These are phyloP conservation scores for Scaptomyza reducta DNA, from an alignment of 2,888 invertebrate genomes.

Conservation along the genomic window DNA sequence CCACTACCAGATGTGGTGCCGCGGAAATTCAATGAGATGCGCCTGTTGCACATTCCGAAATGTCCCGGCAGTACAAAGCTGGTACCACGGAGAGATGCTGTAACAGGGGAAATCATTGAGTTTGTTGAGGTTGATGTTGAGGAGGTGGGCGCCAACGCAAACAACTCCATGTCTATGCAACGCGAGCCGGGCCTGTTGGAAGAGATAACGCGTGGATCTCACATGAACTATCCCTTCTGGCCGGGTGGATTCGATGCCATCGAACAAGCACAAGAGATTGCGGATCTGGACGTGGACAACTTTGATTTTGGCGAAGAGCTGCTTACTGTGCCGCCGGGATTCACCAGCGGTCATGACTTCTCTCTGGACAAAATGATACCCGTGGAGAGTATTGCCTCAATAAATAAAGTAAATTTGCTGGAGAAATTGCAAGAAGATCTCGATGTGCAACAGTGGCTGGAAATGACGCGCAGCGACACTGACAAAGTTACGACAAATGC, in stretches of 20 bases:
- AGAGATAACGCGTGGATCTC: conserved; percentile 89
- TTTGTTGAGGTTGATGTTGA: conserved; percentile 87
- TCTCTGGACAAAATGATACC: conserved; percentile 37
- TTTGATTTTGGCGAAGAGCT: conserved; percentile 83
- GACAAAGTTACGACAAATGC: not conserved
- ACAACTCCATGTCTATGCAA: conserved; percentile 91
- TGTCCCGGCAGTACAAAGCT: conserved; percentile 81
- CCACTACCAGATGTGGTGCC: conserved; percentile 81
- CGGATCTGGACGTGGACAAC: conserved; percentile 83
- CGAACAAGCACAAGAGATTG: conserved; percentile 85
- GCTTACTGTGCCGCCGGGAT: conserved; percentile 88
- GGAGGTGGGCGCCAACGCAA: conserved; percentile 87
- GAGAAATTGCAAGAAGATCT: conserved; percentile 79
- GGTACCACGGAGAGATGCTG: conserved; percentile 87
- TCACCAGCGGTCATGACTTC: conserved; percentile 86
- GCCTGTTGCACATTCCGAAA: conserved; percentile 75
- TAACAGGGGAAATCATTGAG: conserved; percentile 90
- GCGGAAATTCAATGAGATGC: conserved; percentile 75
- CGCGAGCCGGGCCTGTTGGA: conserved; percentile 90
- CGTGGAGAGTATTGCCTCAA: conserved; percentile 27
- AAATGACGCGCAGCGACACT: conserved; percentile 65
- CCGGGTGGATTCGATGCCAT: conserved; percentile 90
- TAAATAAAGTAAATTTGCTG: conserved; percentile 79
- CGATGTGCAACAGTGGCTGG: conserved; percentile 82
- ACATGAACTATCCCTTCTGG: conserved; percentile 93